Evolutionary conservation across 2,888 invertebrate genomes (phyloP).

Genomic region (Dicyrtoma fusca): DNA sequence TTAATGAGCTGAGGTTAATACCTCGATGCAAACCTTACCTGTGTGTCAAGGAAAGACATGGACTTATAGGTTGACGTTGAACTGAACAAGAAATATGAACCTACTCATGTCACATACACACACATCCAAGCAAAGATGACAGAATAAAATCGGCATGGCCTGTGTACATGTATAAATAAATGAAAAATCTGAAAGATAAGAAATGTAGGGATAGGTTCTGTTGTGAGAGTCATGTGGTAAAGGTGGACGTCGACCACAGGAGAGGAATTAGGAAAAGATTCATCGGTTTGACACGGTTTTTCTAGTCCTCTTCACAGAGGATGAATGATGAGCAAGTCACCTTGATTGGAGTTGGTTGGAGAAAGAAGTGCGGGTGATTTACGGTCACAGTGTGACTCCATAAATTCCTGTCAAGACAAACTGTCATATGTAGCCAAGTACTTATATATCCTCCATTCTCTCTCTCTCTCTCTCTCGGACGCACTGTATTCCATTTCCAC

Average conservation of each 20-base stretch:
- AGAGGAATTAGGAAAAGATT: slow-evolving; percentile 33
- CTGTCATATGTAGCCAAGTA: slow-evolving; percentile 30
- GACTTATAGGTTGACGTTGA: not conserved
- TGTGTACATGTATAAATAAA: not conserved
- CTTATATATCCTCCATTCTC: slow-evolving; percentile 1
- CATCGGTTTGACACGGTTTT: slow-evolving; percentile 45
- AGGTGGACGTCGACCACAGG: slow-evolving; percentile 27
- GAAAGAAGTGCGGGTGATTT: slow-evolving; percentile 49
- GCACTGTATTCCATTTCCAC: not conserved
- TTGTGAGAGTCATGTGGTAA: slow-evolving; percentile 3
- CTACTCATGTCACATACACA: not conserved
- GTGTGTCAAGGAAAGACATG: not conserved
- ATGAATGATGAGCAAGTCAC: slow-evolving; percentile 44
- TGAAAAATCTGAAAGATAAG: slow-evolving; percentile 24
- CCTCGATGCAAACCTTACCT: not conserved
- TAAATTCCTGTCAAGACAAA: slow-evolving; percentile 50
- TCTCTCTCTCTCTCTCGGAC: not conserved
- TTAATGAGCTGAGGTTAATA: too few species aligned
- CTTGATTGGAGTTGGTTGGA: slow-evolving; percentile 49
- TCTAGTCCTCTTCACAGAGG: slow-evolving; percentile 38
- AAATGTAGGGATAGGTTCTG: slow-evolving; percentile 31
- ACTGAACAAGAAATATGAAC: not conserved
- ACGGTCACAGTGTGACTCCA: slow-evolving; percentile 56
- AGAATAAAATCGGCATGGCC: slow-evolving; percentile 21
- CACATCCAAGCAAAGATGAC: not conserved